Evolutionary conservation across 2,797 vertebrate genomes (phyloP), one percentile per base, ranked within the genome.

Genomic region (Anguilla obscura): DNA sequence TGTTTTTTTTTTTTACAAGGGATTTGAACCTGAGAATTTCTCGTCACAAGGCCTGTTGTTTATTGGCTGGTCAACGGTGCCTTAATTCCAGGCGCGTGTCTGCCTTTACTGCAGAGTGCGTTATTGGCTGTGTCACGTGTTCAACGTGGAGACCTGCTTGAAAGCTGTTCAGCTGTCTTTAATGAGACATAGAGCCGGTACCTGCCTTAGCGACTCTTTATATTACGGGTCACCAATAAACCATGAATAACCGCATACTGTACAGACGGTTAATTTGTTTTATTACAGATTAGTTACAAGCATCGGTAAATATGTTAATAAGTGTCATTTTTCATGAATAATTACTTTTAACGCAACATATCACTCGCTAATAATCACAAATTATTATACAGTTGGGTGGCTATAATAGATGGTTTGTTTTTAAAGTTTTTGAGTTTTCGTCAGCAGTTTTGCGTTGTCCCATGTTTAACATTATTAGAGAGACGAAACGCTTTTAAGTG

Each of bases 221-320:
- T 50, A n/a, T 4, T 50, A 82, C 16, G 40, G 79, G 79, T 82
- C 79, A 82, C 45, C 18, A 24, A 82, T 24, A 82, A 82, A 82
- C 40, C 79, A 80, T 40, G 45, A 82, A 82, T 6, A 50, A 48
- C 40, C 79, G 45, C 21, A 10, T 2, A 82, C 7, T 82, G 74
- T 79, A 40, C 74, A 79, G 16, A n/a, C 40, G 7, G 79, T 82
- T 82, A 79, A 79, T 79, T 79, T 21, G 50, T 50, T 48, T 82
- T 9, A 48, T 48, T 82, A 48, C 3, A 79, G 79, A 82, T 82
- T 82, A 82, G 6, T 82, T 82, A 48, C 45, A 50, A 50, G 45
- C 74, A 79, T 79, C 74, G 10, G 74, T 79, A 79, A 79, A 79
- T n/a, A 50, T 82, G 79, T 82, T 82, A 48, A 82, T 50, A 82